Base-by-base conservation (phyloP, 2,888 invertebrate species). In the Drosophila emarginata region DNA sequence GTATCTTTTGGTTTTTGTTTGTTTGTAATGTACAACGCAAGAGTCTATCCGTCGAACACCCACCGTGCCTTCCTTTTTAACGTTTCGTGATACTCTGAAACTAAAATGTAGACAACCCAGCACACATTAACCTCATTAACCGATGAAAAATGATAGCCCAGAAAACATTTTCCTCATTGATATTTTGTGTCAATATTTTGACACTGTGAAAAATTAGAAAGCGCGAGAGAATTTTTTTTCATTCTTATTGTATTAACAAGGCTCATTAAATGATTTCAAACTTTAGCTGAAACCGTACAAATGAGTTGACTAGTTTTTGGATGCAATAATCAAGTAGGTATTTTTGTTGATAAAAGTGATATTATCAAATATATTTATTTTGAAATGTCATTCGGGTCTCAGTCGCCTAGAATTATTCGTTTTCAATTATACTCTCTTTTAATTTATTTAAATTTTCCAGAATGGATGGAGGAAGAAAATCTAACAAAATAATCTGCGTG, bases 391-490 rank as follows among this genome's bases (percentile, higher is more conserved):
- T 32, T 1, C 6, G 2, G 36, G 36, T 15, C 15, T 26, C 14
- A 53, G 53, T 53, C 14, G 32, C 9, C 32, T 32, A 45, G 15
- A 15, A 18, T 9, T n/a, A 6, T 15, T 32, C 15, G 14, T 14
- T 11, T n/a, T 32, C 32, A 37, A 4, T 28, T 12, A 9, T 11
- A 12, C 2, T 26, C 14, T 18, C 32, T 32, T 15, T 2, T 12
- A 14, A 18, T 18, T 12, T 4, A 18, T 36, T 36, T 4, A 5
- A 18, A 1, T 23, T 36, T 12, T 58, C 2, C 1, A 37, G 12
- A 6, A 77, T 80, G 80, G 78, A 81, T 5, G 1, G 2, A 0
- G 7, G 2, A 9, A 45, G 21, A 1, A 18, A 28, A 2, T 50
- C 53, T 23, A 64, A 6, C 9, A 63, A n/a, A 26, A 45, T 66